Evolutionary conservation across 2,797 vertebrate species (phyloP).

Genomic region (Schizothorax lantsangensis): DNA sequence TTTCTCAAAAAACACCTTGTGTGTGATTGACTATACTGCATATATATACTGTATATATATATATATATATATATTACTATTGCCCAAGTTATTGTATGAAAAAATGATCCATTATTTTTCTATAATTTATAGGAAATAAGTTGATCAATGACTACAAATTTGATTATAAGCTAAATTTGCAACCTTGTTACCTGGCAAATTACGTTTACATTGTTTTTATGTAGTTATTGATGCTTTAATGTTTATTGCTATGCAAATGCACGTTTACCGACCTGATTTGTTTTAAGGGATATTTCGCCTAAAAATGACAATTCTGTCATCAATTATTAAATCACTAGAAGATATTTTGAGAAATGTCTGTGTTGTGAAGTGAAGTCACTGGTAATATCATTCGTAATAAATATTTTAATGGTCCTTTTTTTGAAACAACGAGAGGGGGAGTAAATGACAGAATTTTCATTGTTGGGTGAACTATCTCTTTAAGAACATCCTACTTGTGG

Average conservation of each 20-base stretch:
- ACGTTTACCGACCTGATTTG: slow-evolving; percentile 1
- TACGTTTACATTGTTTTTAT: too few relatives aligned
- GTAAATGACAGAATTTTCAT: background rate
- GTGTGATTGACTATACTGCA: too few relatives aligned
- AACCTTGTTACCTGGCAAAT: too few relatives aligned
- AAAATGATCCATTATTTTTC: too few relatives aligned
- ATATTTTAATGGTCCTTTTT: background rate
- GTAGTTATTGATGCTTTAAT: too few relatives aligned
- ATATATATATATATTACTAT: too few relatives aligned
- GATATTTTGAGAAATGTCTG: background rate
- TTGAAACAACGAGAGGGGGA: background rate
- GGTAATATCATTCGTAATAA: background rate
- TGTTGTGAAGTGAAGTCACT: background rate
- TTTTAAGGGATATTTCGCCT: background rate
- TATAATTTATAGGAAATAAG: too few relatives aligned
- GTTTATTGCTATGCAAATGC: background rate
- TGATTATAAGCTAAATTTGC: too few relatives aligned
- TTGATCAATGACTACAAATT: too few relatives aligned
- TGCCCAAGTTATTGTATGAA: too few relatives aligned
- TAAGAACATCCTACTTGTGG: background rate
- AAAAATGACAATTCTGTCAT: background rate
- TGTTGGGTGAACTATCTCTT: background rate
- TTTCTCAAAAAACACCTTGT: background rate
- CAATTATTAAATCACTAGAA: background rate
- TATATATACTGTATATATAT: too few relatives aligned